Base-by-base conservation (phyloP, 1,140 invertebrate species). In the Neodiprion pinetum region DNA sequence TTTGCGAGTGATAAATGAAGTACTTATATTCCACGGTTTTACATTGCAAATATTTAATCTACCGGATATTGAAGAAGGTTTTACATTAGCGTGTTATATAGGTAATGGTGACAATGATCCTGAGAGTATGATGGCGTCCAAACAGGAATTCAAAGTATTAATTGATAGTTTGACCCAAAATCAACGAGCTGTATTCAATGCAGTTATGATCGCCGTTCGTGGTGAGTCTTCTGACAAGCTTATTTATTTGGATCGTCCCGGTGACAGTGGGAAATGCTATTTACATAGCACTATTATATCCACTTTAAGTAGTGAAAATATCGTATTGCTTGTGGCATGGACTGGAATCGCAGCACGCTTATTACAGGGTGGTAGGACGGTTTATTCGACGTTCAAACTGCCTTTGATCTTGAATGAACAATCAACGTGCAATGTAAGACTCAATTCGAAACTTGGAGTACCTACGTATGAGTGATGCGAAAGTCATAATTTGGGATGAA, bases 301-400 rank as follows among this genome's bases (percentile, higher is more conserved):
- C 47, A 61, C 70, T 9, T 9, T 81, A 0, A 69, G 53, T 10
- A 40, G 49, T 65, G 5, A 71, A 14, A 48, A 75, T 70, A 23
- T 17, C 66, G 73, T 71, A 70, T 67, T 77, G 48, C 21, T 68
- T n/a, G 74, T 81, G 21, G 81, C 81, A n/a, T 84, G 70, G 68
- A 84, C 80, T 23, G 83, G 83, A 11, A 83, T 86, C 40, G 84
- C 84, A 11, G 79, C 82, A 17, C 80, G 72, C 48, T 76, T 86
- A 61, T 72, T 85, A 53, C 67, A 71, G 48, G 72, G 67, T 23
- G 81, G 84, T 23, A 76, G 53, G 68, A 87, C 83, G 0, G 74
- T 79, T 21, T 81, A 84, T 79, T 69, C 70, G n/a, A 67, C 74
- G 17, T 85, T 85, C 70, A 75, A 78, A 73, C 77, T 85, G 21